Conservation (phyloP, 2,113 vertebrate genomes). For the Rhinoptilus africanus region DNA sequence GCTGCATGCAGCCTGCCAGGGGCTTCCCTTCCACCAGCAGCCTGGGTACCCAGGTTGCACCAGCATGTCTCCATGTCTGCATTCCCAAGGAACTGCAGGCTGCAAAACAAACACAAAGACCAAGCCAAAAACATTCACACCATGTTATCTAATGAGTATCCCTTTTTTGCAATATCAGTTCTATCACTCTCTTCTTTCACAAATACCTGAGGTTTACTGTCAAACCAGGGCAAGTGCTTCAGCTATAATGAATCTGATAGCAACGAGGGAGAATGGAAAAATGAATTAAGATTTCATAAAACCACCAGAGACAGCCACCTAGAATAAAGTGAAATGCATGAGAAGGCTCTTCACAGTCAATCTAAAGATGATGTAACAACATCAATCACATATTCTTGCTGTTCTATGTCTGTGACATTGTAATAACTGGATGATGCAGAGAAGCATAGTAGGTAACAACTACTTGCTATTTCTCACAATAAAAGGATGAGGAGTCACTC, state of each 20-base stretch:
- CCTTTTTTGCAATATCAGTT: not conserved
- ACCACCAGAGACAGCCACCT: not conserved
- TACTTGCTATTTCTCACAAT: not conserved
- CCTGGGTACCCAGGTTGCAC: not conserved
- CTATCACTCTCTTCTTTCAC: not conserved
- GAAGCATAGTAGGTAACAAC: not conserved
- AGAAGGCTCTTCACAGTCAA: not conserved
- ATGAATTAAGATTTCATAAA: not conserved
- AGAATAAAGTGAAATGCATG: not conserved
- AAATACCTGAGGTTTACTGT: not conserved
- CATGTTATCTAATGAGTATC: not conserved
- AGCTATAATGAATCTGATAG: not conserved
- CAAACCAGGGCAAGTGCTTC: accelerated
- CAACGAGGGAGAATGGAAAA: not conserved
- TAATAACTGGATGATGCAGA: not conserved
- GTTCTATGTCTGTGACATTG: not conserved
- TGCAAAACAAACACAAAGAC: not conserved
- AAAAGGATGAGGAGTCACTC: not conserved
- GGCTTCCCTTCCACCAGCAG: not conserved
- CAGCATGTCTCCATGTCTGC: not conserved
- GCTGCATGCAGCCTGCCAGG: not conserved
- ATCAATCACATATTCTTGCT: not conserved
- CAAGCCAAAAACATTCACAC: not conserved
- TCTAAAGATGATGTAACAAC: not conserved
- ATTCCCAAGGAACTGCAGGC: not conserved